Base-by-base conservation (phyloP, 2,888 invertebrate species). In the Chymomyza caudatula region DNA sequence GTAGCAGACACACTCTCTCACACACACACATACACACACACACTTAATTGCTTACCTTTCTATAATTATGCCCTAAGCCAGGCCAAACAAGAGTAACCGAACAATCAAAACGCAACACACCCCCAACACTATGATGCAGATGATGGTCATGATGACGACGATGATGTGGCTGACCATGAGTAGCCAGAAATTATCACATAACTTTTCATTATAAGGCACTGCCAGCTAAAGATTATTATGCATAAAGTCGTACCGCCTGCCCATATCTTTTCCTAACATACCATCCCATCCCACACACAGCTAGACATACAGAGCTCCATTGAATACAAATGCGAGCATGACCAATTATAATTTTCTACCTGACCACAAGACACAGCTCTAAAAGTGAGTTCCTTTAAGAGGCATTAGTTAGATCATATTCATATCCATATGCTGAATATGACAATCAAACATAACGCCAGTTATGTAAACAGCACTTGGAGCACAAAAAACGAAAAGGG, bases 261-360 rank as follows among this genome's bases (percentile, higher is more conserved):
- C 43, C 17, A n/a, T n/a, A n/a, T n/a, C n/a, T n/a, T n/a, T n/a
- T n/a, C n/a, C n/a, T n/a, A n/a, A n/a, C 22, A 22, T 37, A 11
- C 29, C 29, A 37, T 54, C 60, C 23, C 17, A 25, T 19, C 15
- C 56, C 54, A 42, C 54, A 58, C 57, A 42, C 29, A 13, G 11
- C 8, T 17, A 44, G 23, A 29, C 11, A n/a, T n/a, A n/a, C n/a
- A 44, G 44, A 29, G 22, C 29, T 2, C 29, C 29, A 47, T 47
- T 47, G 19, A 47, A 47, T 19, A 47, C 15, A 17, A 47, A 47
- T 64, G 69, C 57, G 53, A 69, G 63, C 77, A 72, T 77, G 74
- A 77, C 81, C 81, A 77, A 80, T 76, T 80, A 60, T 65, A 71
- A 77, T 73, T 65, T 73, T 80, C 76, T 71, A 81, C 78, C 81